Conservation (phyloP, 2,113 vertebrate genomes). For the Agelaius tricolor region DNA sequence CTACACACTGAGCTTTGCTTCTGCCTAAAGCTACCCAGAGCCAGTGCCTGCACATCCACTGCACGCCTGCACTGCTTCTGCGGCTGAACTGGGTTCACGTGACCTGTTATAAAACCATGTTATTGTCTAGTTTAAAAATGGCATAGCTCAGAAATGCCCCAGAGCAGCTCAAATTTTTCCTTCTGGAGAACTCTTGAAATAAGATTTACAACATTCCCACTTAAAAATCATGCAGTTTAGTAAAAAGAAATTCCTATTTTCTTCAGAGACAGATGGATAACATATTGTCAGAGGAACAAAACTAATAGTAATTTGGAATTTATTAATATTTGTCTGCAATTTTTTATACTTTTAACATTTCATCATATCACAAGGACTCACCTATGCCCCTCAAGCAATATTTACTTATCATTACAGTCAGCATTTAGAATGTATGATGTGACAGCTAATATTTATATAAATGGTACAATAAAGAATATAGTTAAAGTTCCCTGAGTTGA, state of each 20-base stretch:
- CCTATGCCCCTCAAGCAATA: neutral
- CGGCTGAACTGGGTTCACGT: neutral
- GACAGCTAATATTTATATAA: neutral
- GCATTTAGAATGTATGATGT: neutral
- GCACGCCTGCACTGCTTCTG: neutral
- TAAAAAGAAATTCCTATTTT: constrained; percentile 5
- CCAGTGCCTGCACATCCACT: neutral
- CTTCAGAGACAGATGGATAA: neutral
- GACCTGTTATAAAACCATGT: constrained; percentile 32
- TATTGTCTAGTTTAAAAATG: constrained; percentile 21
- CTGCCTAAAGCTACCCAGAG: neutral
- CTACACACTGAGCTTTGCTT: accelerated
- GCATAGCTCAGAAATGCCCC: constrained; percentile 15
- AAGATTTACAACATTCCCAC: neutral
- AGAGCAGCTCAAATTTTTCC: neutral
- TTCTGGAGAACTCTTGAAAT: neutral
- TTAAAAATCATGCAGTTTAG: constrained; percentile 19
- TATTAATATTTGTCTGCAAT: neutral
- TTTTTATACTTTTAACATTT: constrained; percentile 6
- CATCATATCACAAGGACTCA: neutral
- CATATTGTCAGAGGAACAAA: constrained; percentile 8
- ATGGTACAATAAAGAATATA: neutral
- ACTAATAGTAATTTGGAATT: constrained; percentile 8
- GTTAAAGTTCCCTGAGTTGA: neutral
- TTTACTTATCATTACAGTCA: neutral